phyloP scores from a whole-genome alignment of 2,888 invertebrate species.

The Pristionchus maxplancki region DNA sequence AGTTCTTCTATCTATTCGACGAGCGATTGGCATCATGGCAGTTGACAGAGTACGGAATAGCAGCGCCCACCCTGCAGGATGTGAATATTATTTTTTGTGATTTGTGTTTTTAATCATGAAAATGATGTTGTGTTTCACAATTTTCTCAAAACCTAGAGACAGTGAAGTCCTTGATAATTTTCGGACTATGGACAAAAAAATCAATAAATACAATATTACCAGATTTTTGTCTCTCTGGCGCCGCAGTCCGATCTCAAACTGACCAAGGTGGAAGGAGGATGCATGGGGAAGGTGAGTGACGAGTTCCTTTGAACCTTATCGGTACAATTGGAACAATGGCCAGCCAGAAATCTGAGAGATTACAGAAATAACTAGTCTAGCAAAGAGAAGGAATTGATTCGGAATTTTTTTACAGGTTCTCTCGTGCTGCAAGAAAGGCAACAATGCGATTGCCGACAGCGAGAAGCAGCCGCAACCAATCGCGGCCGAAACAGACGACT shows the following conservation, averaged over 20 bases:
- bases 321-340: too few species aligned
- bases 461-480: background rate
- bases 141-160: background rate
- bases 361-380: background rate
- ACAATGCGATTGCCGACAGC: background rate
- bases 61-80: slow-evolving; percentile 72
- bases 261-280: slow-evolving; percentile 6
- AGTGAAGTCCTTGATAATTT: too few species aligned
- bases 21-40: slow-evolving; percentile 54
- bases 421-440: background rate
- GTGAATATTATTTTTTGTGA: too few species aligned
- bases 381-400: background rate
- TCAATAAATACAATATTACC: background rate
- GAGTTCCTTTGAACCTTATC: too few species aligned
- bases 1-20: slow-evolving; percentile 68
- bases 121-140: background rate
- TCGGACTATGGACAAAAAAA: too few species aligned
- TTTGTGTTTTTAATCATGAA: too few species aligned
- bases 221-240: slow-evolving; percentile 68
- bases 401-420: background rate
- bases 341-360: too few species aligned
- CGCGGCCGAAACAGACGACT: background rate
- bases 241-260: slow-evolving; percentile 64
- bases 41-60: slow-evolving; percentile 70
- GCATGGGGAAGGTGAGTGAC: background rate